Evolutionary conservation across 2,797 vertebrate species (phyloP), one percentile per base, ranked within the genome.

Genomic region (Dicrostonyx torquatus): DNA sequence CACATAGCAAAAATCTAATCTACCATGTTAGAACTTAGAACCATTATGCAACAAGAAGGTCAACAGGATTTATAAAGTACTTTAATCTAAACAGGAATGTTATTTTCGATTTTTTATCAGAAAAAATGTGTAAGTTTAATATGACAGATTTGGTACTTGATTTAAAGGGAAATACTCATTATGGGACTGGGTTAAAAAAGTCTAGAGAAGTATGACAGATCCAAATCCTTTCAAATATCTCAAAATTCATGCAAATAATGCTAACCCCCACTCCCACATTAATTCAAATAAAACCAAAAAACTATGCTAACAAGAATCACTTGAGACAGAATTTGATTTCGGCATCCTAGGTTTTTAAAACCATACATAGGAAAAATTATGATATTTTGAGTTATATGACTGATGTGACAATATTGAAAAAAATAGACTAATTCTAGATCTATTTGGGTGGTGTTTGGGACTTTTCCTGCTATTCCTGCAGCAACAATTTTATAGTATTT

Each of bases 141-240:
- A 76, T 93, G 79, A 75, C 13, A 94, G 7, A 48, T 26, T 75
- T 12, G 18, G 13, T 66, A 64, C 34, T 29, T 96, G 31, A 20
- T 43, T 87, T 26, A 86, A 88, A 48, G 48, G 3, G 8, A 75
- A 53, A 87, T 72, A 72, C 2, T 66, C 73, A 55, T 62, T 91
- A 55, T 11, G 5, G 53, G 37, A 55, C 6, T 79, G 45, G 24
- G n/a, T 91, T 86, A 91, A 31, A 87, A 64, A 11, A 73, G n/a
- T 86, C 7, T 93, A 86, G 43, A 85, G 34, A 92, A 78, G 7
- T 34, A 14, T 95, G n/a, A 68, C 20, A 87, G 72, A 60, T n/a
- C 4, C 26, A 79, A 91, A 70, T 75, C 20, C 55, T 83, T 82
- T 89, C 7, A 82, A 93, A 93, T 11, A 8, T 9, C 53, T 43